These are phyloP conservation scores for Cyprinella venusta DNA, from an alignment of 2,797 vertebrate species.

Conservation along the genomic window DNA sequence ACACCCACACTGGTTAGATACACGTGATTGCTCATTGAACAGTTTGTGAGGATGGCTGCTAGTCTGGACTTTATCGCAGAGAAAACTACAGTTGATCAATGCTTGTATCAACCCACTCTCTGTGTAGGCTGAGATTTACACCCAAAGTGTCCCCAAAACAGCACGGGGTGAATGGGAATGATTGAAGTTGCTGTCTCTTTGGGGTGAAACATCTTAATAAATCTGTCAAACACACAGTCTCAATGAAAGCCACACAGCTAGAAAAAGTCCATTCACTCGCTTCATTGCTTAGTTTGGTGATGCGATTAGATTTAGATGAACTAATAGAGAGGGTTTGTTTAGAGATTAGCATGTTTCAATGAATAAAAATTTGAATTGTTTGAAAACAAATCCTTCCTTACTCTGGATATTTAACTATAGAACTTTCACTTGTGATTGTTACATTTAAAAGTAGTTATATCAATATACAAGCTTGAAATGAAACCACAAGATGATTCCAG, in stretches of 20 bases:
- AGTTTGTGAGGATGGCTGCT: constrained; percentile 6
- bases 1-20: constrained; percentile 41
- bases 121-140: constrained; percentile 66
- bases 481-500: background rate
- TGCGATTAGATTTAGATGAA: background rate
- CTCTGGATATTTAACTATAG: background rate
- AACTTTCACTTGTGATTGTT: background rate
- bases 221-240: constrained; percentile 59
- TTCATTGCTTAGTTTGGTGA: background rate
- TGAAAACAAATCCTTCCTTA: background rate
- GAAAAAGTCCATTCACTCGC: background rate
- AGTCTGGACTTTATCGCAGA: constrained; percentile 50
- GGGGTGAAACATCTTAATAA: constrained; percentile 67
- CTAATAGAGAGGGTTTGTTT: background rate
- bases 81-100: constrained; percentile 61
- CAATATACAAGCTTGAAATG: background rate
- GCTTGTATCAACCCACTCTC: constrained; percentile 64
- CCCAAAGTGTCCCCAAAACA: constrained; percentile 71
- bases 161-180: constrained; percentile 61
- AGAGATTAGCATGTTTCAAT: background rate
- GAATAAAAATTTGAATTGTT: background rate
- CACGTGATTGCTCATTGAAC: constrained; percentile 47
- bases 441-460: background rate
- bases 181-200: constrained; percentile 60
- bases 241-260: constrained; percentile 27